phyloP scores from a whole-genome alignment of 2,113 vertebrate species.

The Todiramphus chloris region DNA sequence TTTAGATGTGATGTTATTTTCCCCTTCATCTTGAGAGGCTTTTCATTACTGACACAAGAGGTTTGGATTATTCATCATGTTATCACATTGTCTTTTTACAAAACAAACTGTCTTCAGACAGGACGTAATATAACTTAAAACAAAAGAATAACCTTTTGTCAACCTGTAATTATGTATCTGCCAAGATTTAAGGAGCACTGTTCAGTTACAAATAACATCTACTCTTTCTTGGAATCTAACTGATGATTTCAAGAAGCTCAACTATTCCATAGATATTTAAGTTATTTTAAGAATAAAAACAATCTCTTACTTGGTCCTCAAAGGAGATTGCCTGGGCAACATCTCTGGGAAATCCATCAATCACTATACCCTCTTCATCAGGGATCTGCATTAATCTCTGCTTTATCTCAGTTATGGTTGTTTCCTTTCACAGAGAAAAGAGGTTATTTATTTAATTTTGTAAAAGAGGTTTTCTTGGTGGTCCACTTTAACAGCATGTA shows the following conservation, averaged over 20 bases:
- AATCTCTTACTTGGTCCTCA: slow-evolving; percentile 92
- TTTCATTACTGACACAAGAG: neutral
- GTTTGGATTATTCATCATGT: neutral
- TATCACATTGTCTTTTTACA: neutral
- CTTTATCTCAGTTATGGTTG: slow-evolving; percentile 99
- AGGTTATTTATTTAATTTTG: neutral
- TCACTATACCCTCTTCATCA: slow-evolving; percentile 92
- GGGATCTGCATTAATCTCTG: slow-evolving; percentile 98
- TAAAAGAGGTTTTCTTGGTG: neutral
- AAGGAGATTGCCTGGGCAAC: slow-evolving; percentile 96
- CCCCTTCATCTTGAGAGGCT: neutral
- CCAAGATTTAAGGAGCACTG: slow-evolving; percentile 7
- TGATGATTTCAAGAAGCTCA: neutral
- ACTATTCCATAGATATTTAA: neutral
- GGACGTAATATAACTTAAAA: neutral
- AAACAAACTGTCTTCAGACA: neutral
- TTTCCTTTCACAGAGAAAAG: slow-evolving; percentile 83
- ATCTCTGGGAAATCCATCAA: slow-evolving; percentile 96
- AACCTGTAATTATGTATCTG: neutral
- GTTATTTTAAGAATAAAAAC: slow-evolving; percentile 40
- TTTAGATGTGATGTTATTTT: neutral
- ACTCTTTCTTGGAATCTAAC: slow-evolving; percentile 19
- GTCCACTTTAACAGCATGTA: neutral
- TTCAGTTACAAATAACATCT: neutral
- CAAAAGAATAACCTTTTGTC: slow-evolving; percentile 8